Evolutionary conservation across 2,888 invertebrate species (phyloP).

Genomic region (Hirtodrosophila trivittata): DNA sequence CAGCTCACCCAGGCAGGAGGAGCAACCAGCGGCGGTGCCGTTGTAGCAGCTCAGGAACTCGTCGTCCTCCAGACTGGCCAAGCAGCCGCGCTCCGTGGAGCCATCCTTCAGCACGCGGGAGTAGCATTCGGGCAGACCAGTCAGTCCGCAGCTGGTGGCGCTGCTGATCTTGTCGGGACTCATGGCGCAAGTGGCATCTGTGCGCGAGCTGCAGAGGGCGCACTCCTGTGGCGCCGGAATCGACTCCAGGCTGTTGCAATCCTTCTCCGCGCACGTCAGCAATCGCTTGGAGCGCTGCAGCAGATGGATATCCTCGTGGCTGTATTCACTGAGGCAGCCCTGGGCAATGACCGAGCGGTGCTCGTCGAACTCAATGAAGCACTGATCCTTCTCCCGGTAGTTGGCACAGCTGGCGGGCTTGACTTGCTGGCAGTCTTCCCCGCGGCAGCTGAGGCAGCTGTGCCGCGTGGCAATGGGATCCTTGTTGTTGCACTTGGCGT

Average conservation of each 20-base stretch:
- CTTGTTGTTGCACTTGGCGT: conserved; percentile 64
- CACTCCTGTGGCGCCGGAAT: conserved; percentile 63
- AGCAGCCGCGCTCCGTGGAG: conserved; percentile 81
- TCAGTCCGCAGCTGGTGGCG: conserved; percentile 49
- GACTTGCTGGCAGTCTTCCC: conserved; percentile 67
- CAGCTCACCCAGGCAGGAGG: conserved; percentile 58
- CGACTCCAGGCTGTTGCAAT: conserved; percentile 71
- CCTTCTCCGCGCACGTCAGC: conserved; percentile 61
- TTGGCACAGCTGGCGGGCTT: conserved; percentile 53
- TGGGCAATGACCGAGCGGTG: conserved; percentile 47
- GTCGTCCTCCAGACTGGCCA: conserved; percentile 73
- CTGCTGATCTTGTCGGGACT: conserved; percentile 48
- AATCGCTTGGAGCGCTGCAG: conserved; percentile 68
- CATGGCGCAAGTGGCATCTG: conserved; percentile 72
- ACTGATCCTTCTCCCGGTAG: conserved; percentile 74
- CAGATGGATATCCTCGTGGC: conserved; percentile 61
- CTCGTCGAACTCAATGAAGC: conserved; percentile 76
- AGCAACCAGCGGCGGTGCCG: conserved; percentile 70
- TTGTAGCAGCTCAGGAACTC: conserved; percentile 76
- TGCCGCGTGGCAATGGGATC: conserved; percentile 58
- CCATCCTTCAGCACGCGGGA: conserved; percentile 74
- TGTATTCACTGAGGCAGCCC: conserved; percentile 78
- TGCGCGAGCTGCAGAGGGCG: conserved; percentile 77
- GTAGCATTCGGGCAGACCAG: conserved; percentile 77
- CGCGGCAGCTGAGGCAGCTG: conserved; percentile 72